These are phyloP conservation scores for Catocala sponsa DNA, from an alignment of 2,888 invertebrate genomes.

Conservation along the genomic window DNA sequence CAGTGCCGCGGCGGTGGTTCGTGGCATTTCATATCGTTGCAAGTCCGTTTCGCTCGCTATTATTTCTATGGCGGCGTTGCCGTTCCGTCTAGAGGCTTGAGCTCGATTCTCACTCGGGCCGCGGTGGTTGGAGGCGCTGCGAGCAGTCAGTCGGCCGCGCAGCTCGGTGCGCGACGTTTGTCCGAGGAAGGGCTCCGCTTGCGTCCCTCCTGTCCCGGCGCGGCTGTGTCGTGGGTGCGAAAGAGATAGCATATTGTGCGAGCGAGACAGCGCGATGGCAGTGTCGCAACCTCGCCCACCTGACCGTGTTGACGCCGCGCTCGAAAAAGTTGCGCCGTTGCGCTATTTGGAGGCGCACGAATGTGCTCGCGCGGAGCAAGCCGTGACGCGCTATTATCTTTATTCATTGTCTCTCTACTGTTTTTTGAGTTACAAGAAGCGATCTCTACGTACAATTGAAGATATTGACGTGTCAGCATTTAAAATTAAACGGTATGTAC, in stretches of 20 bases:
- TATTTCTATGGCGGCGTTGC: constrained; percentile 81
- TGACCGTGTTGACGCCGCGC: constrained; percentile 88
- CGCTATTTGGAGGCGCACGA: constrained; percentile 87
- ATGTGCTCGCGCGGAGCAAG: constrained; percentile 79
- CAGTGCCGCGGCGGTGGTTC: constrained; percentile 75
- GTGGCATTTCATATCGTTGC: constrained; percentile 82
- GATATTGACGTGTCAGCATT: constrained; percentile 52
- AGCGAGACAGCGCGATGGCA: constrained; percentile 77
- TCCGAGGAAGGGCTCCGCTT: constrained; percentile 76
- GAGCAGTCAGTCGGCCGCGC: constrained; percentile 86
- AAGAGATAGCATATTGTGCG: constrained; percentile 64
- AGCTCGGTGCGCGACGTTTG: constrained; percentile 87
- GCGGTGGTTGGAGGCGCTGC: constrained; percentile 63
- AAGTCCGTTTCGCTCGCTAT: constrained; percentile 79
- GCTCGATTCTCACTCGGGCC: constrained; percentile 72
- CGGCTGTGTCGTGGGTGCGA: constrained; percentile 66
- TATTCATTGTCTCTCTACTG: constrained; percentile 69
- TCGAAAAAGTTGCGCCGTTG: constrained; percentile 88
- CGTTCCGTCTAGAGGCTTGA: constrained; percentile 65
- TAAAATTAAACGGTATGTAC: constrained; percentile 72
- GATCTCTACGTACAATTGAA: constrained; percentile 57
- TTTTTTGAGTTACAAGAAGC: constrained; percentile 66
- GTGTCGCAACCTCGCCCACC: constrained; percentile 88
- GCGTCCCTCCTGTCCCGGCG: constrained; percentile 67
- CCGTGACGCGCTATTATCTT: constrained; percentile 81